A percentile compares a stretch with the other conserved stretches of the same genome.
Conservation (phyloP, 92 coral and sea anemone species). For the Metridium senile region DNA sequence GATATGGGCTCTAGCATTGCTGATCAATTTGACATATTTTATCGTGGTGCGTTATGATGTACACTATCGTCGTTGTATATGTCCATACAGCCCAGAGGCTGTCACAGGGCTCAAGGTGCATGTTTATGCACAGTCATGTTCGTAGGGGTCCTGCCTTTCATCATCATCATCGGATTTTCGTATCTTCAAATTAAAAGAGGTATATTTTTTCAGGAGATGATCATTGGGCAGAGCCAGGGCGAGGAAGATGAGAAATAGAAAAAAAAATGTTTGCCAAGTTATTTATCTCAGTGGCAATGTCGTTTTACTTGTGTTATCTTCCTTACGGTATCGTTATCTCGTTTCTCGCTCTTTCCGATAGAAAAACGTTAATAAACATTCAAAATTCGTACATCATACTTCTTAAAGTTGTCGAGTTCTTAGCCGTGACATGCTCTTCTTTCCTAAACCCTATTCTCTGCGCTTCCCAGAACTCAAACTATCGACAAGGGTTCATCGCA, state of each 20-base stretch:
- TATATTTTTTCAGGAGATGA: constrained; percentile 58
- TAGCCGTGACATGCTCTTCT: constrained; percentile 65
- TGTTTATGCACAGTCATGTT: constrained; percentile 66
- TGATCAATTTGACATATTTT: constrained; percentile 51
- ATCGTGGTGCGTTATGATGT: constrained; percentile 41
- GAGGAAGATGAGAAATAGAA: constrained; percentile 40
- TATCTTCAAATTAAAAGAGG: constrained; percentile 69
- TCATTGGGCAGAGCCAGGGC: constrained; percentile 41
- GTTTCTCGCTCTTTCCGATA: constrained; percentile 48
- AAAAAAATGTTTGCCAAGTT: constrained; percentile 61
- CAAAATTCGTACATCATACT: constrained; percentile 32
- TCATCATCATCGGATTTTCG: constrained; percentile 53
- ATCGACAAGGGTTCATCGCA: constrained; percentile 60
- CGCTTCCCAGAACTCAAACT: constrained; percentile 80
- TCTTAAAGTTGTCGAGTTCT: constrained; percentile 58
- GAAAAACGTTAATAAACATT: constrained; percentile 17
- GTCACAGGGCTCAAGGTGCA: constrained; percentile 29
- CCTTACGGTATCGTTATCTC: constrained; percentile 60
- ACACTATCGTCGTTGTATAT: constrained; percentile 48
- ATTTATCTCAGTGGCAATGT: constrained; percentile 51
- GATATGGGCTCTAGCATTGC: constrained; percentile 48
- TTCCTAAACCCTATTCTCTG: constrained; percentile 65
- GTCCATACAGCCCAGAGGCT: constrained; percentile 62
- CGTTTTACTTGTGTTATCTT: constrained; percentile 57
- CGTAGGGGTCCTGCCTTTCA: constrained; percentile 60